Base-by-base conservation (phyloP, 35 echinoderm and acorn worm species). In the Ophioderma brevispina region DNA sequence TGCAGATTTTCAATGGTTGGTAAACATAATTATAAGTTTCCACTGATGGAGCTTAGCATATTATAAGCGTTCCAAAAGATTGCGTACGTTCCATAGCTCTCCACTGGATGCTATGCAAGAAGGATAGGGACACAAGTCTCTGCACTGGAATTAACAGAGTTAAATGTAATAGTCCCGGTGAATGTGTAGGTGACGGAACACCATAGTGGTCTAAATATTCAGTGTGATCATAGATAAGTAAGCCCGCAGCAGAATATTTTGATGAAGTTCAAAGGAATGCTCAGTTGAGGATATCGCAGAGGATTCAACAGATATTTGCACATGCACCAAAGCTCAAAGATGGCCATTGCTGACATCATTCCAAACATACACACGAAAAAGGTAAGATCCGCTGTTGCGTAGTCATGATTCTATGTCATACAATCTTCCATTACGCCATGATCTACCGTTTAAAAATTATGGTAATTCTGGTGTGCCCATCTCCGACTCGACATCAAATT, bases 291-390 rank as follows among this genome's bases (percentile, higher is more conserved):
- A 35, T 59, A 85, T 59, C 31, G 21, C 2, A 11, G 70, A 15
- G 14, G 35, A 1, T 0, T 33, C 52, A 0, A 85, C 55, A 35
- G 83, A 55, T 35, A 64, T 36, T 37, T 75, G 83, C 21, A 70
- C 46, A 37, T 37, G 33, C 13, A 85, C 32, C 13, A 36, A 32
- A 18, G 2, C 33, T 36, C 37, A 35, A 37, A 64, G 23, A 33
- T 11, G 63, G 13, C 19, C 52, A 39, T 35, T 85, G 52, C 83
- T 85, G 56, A 85, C 43, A 11, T 64, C 49, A 85, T 85, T 85
- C 83, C 34, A 37, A 33, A 37, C 28, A 64, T 36, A 32, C 1
- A 85, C 31, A 21, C 32, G n/a, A 23, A 52, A 15, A 2, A 64
- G 1, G 37, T 85, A 85, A 23, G 19, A 14, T 25, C 83, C 83